Evolutionary conservation across 2,888 invertebrate species (phyloP).

Genomic region (Eupithecia tripunctaria): DNA sequence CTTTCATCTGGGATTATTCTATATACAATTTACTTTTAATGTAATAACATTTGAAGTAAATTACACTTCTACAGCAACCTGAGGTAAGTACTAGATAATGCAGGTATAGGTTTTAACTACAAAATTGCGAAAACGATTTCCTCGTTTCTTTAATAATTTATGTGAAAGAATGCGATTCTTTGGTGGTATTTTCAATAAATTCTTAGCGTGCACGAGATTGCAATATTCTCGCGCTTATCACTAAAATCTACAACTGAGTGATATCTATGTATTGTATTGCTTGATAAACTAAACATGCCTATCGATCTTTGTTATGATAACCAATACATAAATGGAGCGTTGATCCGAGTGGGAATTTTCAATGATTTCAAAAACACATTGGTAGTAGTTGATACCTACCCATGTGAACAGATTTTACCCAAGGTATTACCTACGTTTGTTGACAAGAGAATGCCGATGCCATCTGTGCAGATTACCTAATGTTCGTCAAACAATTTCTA

Average conservation of each 20-base stretch:
- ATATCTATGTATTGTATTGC: conserved; percentile 16
- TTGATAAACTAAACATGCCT: conserved; percentile 14
- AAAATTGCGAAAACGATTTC: not conserved
- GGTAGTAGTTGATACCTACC: not conserved
- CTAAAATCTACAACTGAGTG: conserved; percentile 16
- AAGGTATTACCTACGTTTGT: too few species aligned
- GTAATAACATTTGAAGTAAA: too few species aligned
- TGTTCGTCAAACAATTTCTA: not conserved
- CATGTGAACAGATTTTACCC: not conserved
- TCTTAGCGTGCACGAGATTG: not conserved
- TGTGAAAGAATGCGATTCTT: not conserved
- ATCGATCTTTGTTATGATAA: conserved; percentile 35
- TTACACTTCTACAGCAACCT: too few species aligned
- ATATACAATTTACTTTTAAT: too few species aligned
- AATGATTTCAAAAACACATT: not conserved
- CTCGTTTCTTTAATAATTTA: not conserved
- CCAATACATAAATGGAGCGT: conserved; percentile 23
- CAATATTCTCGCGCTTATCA: conserved; percentile 12
- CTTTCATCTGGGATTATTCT: too few species aligned
- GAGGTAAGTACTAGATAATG: too few species aligned
- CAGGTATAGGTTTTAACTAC: too few species aligned
- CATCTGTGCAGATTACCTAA: not conserved
- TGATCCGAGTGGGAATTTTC: conserved; percentile 9
- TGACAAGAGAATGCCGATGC: not conserved
- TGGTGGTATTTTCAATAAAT: not conserved